Base-by-base conservation (phyloP, 2,113 vertebrate genomes). In the Megaleporinus macrocephalus region DNA sequence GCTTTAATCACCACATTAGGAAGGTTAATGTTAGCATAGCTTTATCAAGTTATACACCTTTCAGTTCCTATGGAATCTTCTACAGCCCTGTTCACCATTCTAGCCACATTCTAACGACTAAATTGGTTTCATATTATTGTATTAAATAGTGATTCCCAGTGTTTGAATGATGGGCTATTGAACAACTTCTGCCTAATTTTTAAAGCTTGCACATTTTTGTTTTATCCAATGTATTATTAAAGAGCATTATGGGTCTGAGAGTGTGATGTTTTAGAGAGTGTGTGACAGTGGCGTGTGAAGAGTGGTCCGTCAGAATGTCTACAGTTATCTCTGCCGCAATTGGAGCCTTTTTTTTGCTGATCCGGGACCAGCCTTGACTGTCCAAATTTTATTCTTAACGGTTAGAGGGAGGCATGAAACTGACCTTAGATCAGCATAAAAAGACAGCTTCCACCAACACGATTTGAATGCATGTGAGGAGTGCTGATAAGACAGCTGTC, bases 401-500 rank as follows among this genome's bases (percentile, higher is more conserved):
- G 62, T 12, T 29, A 77, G 51, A 27, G 51, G 71, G 30, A 66
- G 26, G 4, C 14, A 41, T 53, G 44, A 68, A 18, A 55, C 69
- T 77, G 79, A 81, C 77, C 75, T 81, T 33, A 69, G 69, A 55
- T 78, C 79, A 59, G 69, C 26, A n/a, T 65, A 61, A 79, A 26
- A 66, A 71, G 68, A 26, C 66, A 24, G 62, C 20, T 36, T 70
- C 66, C n/a, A 70, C 66, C 33, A 70, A 70, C 41, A 41, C 20
- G 11, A 70, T 69, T 18, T 69, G 62, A 78, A 11, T n/a, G 33
- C 63, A 68, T 55, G 47, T 36, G 49, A 80, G 9, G 62, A 22
- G 26, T 41, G 14, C 66, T 81, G 70, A 77, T 81, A 76, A 70
- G 49, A 36, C 16, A 41, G 36, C 63, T 33, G 74, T 51, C 78